These are phyloP conservation scores for Struthidea cinerea DNA, from an alignment of 2,113 vertebrate genomes.

Conservation along the genomic window DNA sequence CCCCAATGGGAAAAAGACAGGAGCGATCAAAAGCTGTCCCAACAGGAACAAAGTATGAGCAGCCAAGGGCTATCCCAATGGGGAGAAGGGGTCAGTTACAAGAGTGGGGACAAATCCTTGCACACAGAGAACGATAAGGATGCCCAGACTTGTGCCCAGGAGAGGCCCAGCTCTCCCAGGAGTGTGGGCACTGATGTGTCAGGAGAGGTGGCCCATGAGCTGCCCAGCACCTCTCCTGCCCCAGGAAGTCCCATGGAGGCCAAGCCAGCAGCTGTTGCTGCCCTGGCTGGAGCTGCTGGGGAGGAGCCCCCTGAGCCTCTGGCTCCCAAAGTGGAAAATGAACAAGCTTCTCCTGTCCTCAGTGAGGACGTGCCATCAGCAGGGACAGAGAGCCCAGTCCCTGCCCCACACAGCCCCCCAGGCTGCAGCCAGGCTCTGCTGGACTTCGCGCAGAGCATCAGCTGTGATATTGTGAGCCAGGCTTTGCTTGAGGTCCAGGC, in stretches of 20 bases:
- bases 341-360: not conserved
- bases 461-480: not conserved
- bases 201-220: not conserved
- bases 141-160: not conserved
- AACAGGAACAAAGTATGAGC: not conserved
- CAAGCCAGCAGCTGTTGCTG: not conserved
- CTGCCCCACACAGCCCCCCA: not conserved
- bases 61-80: not conserved
- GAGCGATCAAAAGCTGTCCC: not conserved
- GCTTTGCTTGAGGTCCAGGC: not conserved
- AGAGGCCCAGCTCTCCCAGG: not conserved
- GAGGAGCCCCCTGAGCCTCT: not conserved
- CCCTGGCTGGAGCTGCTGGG: not conserved
- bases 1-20: not conserved
- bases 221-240: not conserved
- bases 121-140: not conserved
- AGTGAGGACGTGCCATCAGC: not conserved
- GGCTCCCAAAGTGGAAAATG: not conserved
- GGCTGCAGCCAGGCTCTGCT: not conserved
- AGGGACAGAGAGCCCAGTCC: not conserved
- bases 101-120: not conserved
- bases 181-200: not conserved
- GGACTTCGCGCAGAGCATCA: not conserved
- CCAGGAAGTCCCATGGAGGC: fast-evolving
- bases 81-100: not conserved